Conservation (phyloP, 2,888 invertebrate genomes). For the Ectropis crepuscularia region DNA sequence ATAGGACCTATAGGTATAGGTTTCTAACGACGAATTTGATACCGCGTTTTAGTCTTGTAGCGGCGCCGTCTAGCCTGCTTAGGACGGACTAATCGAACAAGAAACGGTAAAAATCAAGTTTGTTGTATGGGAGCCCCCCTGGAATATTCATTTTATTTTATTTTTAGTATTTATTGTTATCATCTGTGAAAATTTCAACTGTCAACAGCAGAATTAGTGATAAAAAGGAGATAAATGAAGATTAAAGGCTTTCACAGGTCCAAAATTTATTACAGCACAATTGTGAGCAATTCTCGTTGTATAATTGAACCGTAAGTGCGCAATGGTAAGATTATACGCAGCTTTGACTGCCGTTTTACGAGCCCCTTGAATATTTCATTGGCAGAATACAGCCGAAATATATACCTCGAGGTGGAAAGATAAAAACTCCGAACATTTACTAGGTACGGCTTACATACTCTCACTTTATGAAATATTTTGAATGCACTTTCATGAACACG, state of each 20-base stretch:
- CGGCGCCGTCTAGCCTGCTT: no score
- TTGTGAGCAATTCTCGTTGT: constrained; percentile 46
- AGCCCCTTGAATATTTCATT: constrained; percentile 29
- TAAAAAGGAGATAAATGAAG: constrained; percentile 33
- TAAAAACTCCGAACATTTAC: constrained; percentile 15
- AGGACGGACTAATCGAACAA: no score
- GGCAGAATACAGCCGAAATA: constrained; percentile 18
- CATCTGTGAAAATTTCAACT: no score
- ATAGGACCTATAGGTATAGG: no score
- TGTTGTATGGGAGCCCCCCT: no score
- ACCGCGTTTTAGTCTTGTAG: no score
- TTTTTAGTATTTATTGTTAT: no score
- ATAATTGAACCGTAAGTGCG: constrained; percentile 38
- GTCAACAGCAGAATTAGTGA: neutral
- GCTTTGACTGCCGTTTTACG: constrained; percentile 34
- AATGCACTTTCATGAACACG: no score
- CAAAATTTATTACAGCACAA: constrained; percentile 46
- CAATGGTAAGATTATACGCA: constrained; percentile 31
- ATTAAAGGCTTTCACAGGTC: constrained; percentile 35
- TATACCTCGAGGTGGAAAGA: constrained; percentile 7
- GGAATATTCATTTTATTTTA: no score
- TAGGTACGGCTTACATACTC: neutral
- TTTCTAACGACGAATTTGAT: no score
- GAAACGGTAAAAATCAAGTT: no score
- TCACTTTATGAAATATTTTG: no score